Percentiles rank a stretch among this genome's conserved stretches.
These are phyloP conservation scores for Polypterus senegalus DNA, from an alignment of 2,113 vertebrate species.

Conservation along the genomic window DNA sequence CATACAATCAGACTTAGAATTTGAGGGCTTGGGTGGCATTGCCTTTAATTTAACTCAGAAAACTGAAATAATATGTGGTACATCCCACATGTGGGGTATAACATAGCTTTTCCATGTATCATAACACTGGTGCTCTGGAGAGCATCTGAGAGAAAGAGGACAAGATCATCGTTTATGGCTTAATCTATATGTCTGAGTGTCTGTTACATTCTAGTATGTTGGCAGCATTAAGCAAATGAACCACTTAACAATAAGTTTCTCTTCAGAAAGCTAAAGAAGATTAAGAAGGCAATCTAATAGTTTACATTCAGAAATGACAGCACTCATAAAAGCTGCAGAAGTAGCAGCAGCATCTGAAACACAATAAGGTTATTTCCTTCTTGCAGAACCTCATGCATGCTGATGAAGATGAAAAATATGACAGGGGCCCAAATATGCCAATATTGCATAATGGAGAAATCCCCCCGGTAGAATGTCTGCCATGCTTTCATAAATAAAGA, in stretches of 20 bases:
- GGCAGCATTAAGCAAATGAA: neutral
- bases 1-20: too few species aligned
- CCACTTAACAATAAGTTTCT: neutral
- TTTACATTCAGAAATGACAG: conserved; percentile 2
- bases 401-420: conserved; percentile 31
- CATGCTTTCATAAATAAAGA: conserved; percentile 80
- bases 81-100: too few species aligned
- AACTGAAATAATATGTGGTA: too few species aligned
- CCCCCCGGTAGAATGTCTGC: conserved; percentile 45
- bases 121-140: too few species aligned
- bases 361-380: conserved; percentile 22
- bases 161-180: too few species aligned
- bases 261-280: neutral
- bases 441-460: conserved; percentile 42
- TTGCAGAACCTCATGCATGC: conserved; percentile 40
- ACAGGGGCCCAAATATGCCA: conserved; percentile 41
- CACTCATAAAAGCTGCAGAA: neutral
- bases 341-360: conserved; percentile 20
- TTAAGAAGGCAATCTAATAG: neutral
- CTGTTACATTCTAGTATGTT: too few species aligned
- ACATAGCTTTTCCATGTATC: too few species aligned
- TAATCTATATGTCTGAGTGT: too few species aligned
- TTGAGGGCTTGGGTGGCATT: too few species aligned
- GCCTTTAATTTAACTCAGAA: too few species aligned
- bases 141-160: too few species aligned